Base-by-base conservation (phyloP, 2,113 vertebrate genomes). In the Pheucticus melanocephalus region DNA sequence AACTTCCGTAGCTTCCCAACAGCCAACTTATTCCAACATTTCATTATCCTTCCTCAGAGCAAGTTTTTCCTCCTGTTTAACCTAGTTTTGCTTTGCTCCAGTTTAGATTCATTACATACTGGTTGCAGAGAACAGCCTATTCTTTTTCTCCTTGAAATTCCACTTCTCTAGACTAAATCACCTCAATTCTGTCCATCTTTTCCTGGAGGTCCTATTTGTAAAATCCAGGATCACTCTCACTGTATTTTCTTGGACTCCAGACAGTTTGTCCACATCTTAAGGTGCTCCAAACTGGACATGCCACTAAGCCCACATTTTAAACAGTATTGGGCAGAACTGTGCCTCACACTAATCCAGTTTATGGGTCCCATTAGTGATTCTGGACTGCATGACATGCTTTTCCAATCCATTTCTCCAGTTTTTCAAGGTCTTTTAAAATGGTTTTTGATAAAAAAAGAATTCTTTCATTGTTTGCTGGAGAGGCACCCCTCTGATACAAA, bases 31-130 rank as follows among this genome's bases (percentile, higher is more conserved):
- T 75, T 84, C 30, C 39, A 86, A 42, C 12, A 35, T 35, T 88
- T 66, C 51, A 39, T 63, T 66, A 56, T 51, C 47, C 30, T 75
- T 75, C 37, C 69, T 81, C 73, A 81, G 39, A 81, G 25, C 16
- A 92, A 35, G 33, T 4, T 75, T 33, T 47, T 39, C 64, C 65
- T 92, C 31, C 18, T 37, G 18, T 66, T 71, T 86, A 96, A 89
- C 84, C 44, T 39, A 75, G 44, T 68, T 95, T 78, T 56, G 56
- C 81, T 86, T 66, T 64, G 86, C 73, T 91, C 60, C 70, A 66
- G 18, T 89, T 94, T 64, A 64, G 51, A 61, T 42, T 75, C 35
- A 54, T 66, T 54, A 59, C 42, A 33, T 3, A 57, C 2, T 78
- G 39, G 56, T 30, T 70, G 45, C 81, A 94, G 50, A 86, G 54